A percentile compares a stretch with the other conserved stretches of the same genome.
These are phyloP conservation scores for Acrocephalus arundinaceus DNA, from an alignment of 2,113 vertebrate species.

Conservation along the genomic window DNA sequence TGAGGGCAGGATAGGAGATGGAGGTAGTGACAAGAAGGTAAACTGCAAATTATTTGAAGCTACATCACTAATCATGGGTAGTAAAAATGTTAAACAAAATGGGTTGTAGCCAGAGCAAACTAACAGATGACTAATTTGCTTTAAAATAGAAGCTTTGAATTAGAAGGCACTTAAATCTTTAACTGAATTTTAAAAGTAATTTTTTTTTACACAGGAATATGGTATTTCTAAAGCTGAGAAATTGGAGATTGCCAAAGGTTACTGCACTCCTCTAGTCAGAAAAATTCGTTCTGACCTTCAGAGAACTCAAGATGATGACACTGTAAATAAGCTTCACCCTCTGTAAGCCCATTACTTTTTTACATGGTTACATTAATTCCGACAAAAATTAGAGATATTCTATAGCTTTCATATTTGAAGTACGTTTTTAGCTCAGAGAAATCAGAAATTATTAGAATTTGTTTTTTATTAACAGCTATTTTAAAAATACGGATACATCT, in stretches of 20 bases:
- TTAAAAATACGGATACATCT: neutral
- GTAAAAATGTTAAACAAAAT: neutral
- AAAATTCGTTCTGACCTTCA: constrained; percentile 91
- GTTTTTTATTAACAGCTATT: neutral
- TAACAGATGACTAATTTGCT: neutral
- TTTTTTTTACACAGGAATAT: constrained; percentile 80
- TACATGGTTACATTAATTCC: neutral
- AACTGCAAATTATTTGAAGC: neutral
- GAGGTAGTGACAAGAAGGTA: neutral
- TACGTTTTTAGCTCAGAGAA: neutral
- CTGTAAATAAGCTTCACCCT: constrained; percentile 90
- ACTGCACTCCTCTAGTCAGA: constrained; percentile 87
- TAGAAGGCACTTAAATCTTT: neutral
- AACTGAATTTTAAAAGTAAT: neutral
- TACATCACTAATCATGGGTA: neutral
- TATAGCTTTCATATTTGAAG: neutral
- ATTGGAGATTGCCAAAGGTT: constrained; percentile 90
- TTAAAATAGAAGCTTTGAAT: neutral
- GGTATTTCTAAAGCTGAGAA: constrained; percentile 89
- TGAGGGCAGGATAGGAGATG: neutral
- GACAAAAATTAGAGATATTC: neutral
- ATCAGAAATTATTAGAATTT: neutral
- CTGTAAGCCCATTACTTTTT: constrained; percentile 76
- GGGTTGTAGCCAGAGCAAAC: neutral
- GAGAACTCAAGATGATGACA: constrained; percentile 91